Evolutionary conservation across 1,140 invertebrate genomes (phyloP).

Genomic region (Acromyrmex echinatior): DNA sequence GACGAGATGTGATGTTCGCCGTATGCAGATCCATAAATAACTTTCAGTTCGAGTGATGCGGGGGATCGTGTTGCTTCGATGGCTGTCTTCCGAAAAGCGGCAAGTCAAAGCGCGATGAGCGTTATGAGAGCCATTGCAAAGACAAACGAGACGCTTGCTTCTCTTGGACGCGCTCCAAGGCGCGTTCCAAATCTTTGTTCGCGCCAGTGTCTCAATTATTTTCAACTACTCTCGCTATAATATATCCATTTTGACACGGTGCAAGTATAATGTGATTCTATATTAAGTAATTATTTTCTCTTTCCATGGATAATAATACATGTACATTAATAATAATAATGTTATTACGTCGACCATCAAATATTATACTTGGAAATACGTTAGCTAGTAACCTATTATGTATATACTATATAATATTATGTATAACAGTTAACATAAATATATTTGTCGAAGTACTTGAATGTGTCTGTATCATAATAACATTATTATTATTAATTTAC

Average conservation of each 20-base stretch:
- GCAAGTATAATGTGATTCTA: neutral
- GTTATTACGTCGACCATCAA: neutral
- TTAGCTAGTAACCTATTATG: neutral
- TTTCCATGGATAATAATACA: neutral
- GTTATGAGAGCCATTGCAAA: conserved; percentile 45
- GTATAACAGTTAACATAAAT: neutral
- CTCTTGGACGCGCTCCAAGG: conserved; percentile 37
- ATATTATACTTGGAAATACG: conserved; percentile 12
- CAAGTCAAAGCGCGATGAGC: conserved; percentile 45
- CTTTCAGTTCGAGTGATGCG: conserved; percentile 29
- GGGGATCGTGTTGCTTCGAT: conserved; percentile 53
- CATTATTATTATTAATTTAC: conserved; percentile 17
- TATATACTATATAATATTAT: neutral
- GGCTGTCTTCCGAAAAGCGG: conserved; percentile 13
- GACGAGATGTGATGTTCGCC: conserved; percentile 4
- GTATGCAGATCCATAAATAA: conserved; percentile 58
- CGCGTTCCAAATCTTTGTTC: conserved; percentile 40
- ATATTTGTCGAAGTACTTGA: neutral
- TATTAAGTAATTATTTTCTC: neutral
- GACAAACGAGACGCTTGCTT: conserved; percentile 22
- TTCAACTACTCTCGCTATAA: conserved; percentile 21
- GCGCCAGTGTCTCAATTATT: conserved; percentile 63
- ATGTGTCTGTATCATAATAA: neutral
- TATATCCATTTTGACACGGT: conserved; percentile 3
- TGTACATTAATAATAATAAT: neutral